Evolutionary conservation across 2,797 vertebrate species (phyloP), one percentile per base, ranked within the genome.

Genomic region (Lutjanus argentimaculatus): DNA sequence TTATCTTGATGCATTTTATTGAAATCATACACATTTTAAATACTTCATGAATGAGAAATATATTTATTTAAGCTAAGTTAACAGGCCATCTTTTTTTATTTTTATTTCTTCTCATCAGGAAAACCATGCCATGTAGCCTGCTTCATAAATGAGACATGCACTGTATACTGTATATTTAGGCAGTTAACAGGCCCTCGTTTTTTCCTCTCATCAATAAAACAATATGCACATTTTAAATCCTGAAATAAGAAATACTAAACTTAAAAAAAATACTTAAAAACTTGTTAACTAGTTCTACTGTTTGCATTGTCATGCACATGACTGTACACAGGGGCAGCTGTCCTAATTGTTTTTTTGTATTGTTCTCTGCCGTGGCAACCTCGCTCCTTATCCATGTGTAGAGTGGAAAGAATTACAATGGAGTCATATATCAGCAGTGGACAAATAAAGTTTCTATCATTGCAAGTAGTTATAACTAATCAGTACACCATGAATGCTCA

Each of bases 381-480:
- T 65, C 46, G 8, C 22, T 42, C 19, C 45, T 70, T 22, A 42
- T 19, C 4, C n/a, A 55, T 36, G 21, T n/a, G 43, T 58, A 43
- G 13, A 19, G 52, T 68, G 17, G 13, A 74, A 51, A 42, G 0
- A 78, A 74, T 67, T 78, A 25, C 22, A 80, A 53, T 46, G 30
- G 16, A 48, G 58, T 69, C 25, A 43, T 48, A 30, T 57, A 30
- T 64, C 25, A 72, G 15, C 10, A 46, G 30, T 8, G 12, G 17
- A 2, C 6, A 59, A 13, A 14, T 13, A 59, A 56, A 52, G 51
- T 67, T 21, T n/a, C 55, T 74, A 15, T 52, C 8, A 56, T 2
- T 70, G 57, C 9, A 72, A 72, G 17, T 36, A 66, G 40, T 25
- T 17, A 15, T 19, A 76, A 49, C 11, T 55, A 46, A 69, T 52